These are phyloP conservation scores for Apis florea DNA, from an alignment of 1,140 invertebrate species.

Conservation along the genomic window DNA sequence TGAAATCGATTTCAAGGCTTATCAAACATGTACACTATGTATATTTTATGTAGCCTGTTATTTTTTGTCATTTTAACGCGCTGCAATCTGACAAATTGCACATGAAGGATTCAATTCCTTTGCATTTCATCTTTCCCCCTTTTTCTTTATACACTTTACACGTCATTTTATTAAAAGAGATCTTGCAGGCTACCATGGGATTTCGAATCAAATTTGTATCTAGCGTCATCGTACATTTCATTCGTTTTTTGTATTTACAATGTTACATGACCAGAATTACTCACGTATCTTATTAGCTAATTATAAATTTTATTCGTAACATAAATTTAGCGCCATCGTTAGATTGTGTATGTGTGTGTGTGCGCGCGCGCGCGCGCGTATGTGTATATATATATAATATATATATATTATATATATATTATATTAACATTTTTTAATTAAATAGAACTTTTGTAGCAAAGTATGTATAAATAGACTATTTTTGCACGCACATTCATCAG, in stretches of 20 bases:
- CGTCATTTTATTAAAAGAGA: conserved; percentile 38
- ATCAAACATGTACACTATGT: conserved; percentile 65
- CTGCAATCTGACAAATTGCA: conserved; percentile 12
- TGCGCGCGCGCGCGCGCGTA: no score
- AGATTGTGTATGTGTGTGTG: conserved; percentile 31
- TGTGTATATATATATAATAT: conserved; percentile 8
- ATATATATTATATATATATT: conserved; percentile 49
- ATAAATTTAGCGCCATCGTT: conserved; percentile 67
- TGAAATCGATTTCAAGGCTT: conserved; percentile 15
- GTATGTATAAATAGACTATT: conserved; percentile 75
- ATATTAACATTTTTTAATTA: conserved; percentile 73
- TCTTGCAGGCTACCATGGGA: conserved; percentile 45
- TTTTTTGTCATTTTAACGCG: conserved; percentile 31
- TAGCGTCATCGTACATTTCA: conserved; percentile 44
- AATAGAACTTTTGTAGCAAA: conserved; percentile 72
- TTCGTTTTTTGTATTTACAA: conserved; percentile 70
- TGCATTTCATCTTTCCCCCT: not conserved
- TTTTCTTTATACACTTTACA: conserved; percentile 51
- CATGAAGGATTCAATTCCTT: conserved; percentile 16
- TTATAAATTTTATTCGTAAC: conserved; percentile 71
- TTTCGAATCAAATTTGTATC: conserved; percentile 43
- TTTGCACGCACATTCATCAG: conserved; percentile 61
- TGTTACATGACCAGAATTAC: conserved; percentile 77
- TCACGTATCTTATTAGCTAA: conserved; percentile 72
- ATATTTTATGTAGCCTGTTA: conserved; percentile 53